A percentile compares a stretch with the other conserved stretches of the same genome.
These are phyloP conservation scores for Drosophila barbarae DNA, from an alignment of 2,888 invertebrate genomes.

Conservation along the genomic window DNA sequence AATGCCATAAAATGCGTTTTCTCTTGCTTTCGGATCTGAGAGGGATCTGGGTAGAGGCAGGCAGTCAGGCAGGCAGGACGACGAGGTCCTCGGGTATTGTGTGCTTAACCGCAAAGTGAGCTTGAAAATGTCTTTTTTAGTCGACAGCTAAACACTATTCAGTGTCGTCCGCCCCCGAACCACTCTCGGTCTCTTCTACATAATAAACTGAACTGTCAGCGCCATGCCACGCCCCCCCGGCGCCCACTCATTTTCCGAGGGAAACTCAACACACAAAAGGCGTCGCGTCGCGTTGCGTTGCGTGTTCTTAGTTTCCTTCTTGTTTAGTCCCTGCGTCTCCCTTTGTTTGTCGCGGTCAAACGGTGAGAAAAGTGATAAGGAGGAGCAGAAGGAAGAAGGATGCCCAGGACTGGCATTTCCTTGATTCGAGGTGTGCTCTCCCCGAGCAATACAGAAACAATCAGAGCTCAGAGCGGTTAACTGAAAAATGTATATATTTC, in stretches of 20 bases:
- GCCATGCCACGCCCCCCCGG: constrained; percentile 28
- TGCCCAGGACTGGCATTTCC: constrained; percentile 1
- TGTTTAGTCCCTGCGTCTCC: background rate
- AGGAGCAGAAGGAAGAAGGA: background rate
- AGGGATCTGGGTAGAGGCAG: background rate
- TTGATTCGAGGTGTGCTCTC: constrained; percentile 13
- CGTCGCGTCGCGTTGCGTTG: constrained; percentile 36
- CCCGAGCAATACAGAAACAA: constrained; percentile 40
- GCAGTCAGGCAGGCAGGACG: constrained; percentile 1
- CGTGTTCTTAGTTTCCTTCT: constrained; percentile 21
- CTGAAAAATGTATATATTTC: background rate
- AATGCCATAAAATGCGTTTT: constrained; percentile 57
- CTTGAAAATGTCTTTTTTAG: constrained; percentile 45
- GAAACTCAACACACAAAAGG: constrained; percentile 35
- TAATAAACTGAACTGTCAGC: constrained; percentile 42
- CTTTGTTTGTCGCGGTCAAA: constrained; percentile 30
- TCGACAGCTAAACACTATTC: constrained; percentile 42
- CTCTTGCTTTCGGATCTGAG: background rate
- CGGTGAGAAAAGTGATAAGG: constrained; percentile 5
- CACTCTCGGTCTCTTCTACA: constrained; percentile 19
- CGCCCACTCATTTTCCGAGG: constrained; percentile 8
- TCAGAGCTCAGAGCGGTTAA: constrained; percentile 15
- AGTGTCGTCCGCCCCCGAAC: background rate
- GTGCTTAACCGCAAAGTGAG: constrained; percentile 43
- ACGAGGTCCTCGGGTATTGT: constrained; percentile 21